Percentiles rank a stretch among this genome's conserved stretches.
These are phyloP conservation scores for Macquaria ambigua DNA, from an alignment of 2,113 vertebrate genomes.

Conservation along the genomic window DNA sequence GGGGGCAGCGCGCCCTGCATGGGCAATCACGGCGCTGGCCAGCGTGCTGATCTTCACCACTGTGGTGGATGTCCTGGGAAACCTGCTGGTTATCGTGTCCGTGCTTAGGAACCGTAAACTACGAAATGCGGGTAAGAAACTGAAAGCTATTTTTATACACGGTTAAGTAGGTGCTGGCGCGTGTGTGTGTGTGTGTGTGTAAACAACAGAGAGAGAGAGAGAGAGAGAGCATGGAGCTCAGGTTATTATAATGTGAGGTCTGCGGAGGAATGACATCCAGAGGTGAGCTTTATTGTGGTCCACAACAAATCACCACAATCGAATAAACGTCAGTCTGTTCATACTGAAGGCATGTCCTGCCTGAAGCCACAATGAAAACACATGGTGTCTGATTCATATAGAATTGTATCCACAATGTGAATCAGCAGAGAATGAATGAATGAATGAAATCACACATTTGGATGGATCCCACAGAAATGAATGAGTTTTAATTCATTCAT, in stretches of 20 bases:
- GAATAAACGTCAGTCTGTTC: neutral
- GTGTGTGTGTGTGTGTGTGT: neutral
- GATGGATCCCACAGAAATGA: neutral
- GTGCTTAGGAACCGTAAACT: constrained; percentile 59
- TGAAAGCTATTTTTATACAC: neutral
- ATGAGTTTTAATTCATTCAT: constrained; percentile 8
- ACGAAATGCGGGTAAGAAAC: constrained; percentile 58
- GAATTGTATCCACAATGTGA: neutral
- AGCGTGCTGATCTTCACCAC: constrained; percentile 65
- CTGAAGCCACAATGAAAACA: neutral
- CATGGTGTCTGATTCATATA: no score
- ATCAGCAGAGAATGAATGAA: neutral
- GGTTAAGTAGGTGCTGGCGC: neutral
- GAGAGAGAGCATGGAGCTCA: neutral
- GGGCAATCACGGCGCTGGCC: constrained; percentile 59
- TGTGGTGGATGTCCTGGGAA: constrained; percentile 62
- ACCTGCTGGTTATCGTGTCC: constrained; percentile 61
- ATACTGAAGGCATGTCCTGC: neutral
- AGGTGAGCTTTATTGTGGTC: neutral
- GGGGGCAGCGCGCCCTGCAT: constrained; percentile 43
- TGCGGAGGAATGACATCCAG: neutral
- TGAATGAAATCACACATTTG: neutral
- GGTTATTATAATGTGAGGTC: neutral
- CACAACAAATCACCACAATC: neutral
- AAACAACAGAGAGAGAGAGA: neutral